Base-by-base conservation (phyloP, 2,888 invertebrate genomes). In the Nysson spinosus region DNA sequence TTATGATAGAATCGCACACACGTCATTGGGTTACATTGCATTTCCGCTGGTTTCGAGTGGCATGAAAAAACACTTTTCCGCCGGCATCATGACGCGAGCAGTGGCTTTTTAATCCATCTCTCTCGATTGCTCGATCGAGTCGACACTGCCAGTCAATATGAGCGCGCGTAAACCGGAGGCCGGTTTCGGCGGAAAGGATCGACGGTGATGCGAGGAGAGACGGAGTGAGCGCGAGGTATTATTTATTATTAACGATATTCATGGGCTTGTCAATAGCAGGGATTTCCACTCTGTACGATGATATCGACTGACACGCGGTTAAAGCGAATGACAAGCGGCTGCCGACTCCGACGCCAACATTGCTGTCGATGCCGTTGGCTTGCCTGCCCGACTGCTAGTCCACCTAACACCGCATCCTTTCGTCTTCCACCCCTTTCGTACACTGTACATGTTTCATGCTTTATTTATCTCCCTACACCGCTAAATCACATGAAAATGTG, bases 191-290 rank as follows among this genome's bases (percentile, higher is more conserved):
- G 44, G n/a, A 22, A 17, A 19, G 30, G 30, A 17, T 20, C 32
- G 22, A 56, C 35, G 50, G 9, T 20, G 34, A 49, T 7, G 1
- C 17, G 7, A 16, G 14, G 12, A n/a, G 34, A 37, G 44, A n/a
- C n/a, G n/a, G n/a, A n/a, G n/a, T n/a, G n/a, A n/a, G n/a, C n/a
- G n/a, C n/a, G n/a, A 26, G 64, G 67, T 63, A 81, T 80, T 81
- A 83, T 83, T 84, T 79, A 82, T 83, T 79, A 82, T 81, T 81
- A 81, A 80, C 81, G 78, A 80, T 83, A 84, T 84, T 82, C 81
- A 80, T 77, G 74, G 66, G 78, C 77, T 81, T 83, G 85, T 85
- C 85, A 84, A 82, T 83, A 81, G 79, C 85, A 85, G 81, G 71
- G 76, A 76, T 80, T 81, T 84, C 83, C 85, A 85, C 83, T 84